Evolutionary conservation across 1,140 invertebrate genomes (phyloP), one percentile per base, ranked within the genome.

Genomic region (Galleria mellonella): DNA sequence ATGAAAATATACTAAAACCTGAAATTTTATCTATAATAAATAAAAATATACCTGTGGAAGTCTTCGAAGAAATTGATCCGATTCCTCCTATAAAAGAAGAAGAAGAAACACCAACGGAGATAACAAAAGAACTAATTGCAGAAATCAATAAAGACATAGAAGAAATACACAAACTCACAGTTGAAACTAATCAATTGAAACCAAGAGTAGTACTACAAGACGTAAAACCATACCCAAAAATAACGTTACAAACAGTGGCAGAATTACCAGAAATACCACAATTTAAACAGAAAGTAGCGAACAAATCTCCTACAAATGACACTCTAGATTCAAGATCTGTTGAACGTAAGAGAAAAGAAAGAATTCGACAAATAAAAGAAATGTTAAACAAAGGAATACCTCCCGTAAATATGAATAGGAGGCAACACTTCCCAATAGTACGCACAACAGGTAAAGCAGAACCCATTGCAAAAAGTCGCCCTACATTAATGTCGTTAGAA

Each of bases 401-500:
- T 8, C 23, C 62, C 13, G 49, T 68, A 23, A 79, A 66, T 53
- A 47, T 71, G 15, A 83, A 51, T 76, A 91, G 51, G 90, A 90
- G 66, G 87, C 91, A 32, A 88, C 89, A 48, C 70, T 94, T 90
- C 55, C 91, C 91, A 3, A 76, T 92, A 41, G 90, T 92, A 0
- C 72, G 90, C 28, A 72, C 90, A 12, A 88, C 89, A 5, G 88
- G 88, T 11, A 89, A 87, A 43, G 73, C 84, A 42, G 88, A 72
- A 48, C 84, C 76, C 0, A 69, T 62, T 50, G 82, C 64, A 11
- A 86, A 68, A 61, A 72, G 88, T 86, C 32, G 89, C 28, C 93
- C 93, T 0, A 91, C 92, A 43, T 69, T 95, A 9, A 85, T 95
- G 43, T 93, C 93, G 1, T 76, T 96, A 39, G 95, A 96, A 71